Base-by-base conservation (phyloP, 2,113 vertebrate genomes). In the Camelus bactrianus region DNA sequence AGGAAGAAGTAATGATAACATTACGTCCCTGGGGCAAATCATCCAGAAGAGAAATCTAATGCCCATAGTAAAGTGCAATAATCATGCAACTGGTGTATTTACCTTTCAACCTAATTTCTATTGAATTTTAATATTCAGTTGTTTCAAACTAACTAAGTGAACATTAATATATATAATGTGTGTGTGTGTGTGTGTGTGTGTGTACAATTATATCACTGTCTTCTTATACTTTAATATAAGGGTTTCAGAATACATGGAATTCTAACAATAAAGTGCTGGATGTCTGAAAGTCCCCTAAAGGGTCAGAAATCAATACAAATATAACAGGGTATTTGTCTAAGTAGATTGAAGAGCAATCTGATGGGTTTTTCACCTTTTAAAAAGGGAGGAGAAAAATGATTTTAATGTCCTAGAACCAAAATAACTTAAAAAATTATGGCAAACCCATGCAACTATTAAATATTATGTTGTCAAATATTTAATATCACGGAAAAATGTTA, bases 51-150 rank as follows among this genome's bases (percentile, higher is more conserved):
- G 26, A 86, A 79, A 67, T 17, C 4, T 7, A 73, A 76, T 6
- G 11, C 9, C 12, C 2, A 35, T 8, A 54, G 19, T 42, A 80
- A 84, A 93, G n/a, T n/a, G 0, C 17, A 72, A 76, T 7, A 28
- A n/a, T 35, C 65, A 70, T 17, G 11, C 48, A 24, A 22, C 8
- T 46, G 30, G 15, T 76, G 28, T 50, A 75, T 72, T 86, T 75
- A 67, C 22, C 83, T 73, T 87, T 94, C 35, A 87, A 83, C 24
- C 30, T 56, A 94, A 82, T 83, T 67, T 56, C 35, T 26, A 79
- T 64, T 73, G 13, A 90, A 17, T 76, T 58, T 89, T 84, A 73
- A 83, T 46, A 50, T 5, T 42, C 17, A 93, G 32, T 12, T 86
- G 14, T 86, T 92, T 92, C 35, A 35, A 35, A 35, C 58, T 62